phyloP scores from a whole-genome alignment of 2,113 vertebrate genomes.

The Eublepharis macularius region DNA sequence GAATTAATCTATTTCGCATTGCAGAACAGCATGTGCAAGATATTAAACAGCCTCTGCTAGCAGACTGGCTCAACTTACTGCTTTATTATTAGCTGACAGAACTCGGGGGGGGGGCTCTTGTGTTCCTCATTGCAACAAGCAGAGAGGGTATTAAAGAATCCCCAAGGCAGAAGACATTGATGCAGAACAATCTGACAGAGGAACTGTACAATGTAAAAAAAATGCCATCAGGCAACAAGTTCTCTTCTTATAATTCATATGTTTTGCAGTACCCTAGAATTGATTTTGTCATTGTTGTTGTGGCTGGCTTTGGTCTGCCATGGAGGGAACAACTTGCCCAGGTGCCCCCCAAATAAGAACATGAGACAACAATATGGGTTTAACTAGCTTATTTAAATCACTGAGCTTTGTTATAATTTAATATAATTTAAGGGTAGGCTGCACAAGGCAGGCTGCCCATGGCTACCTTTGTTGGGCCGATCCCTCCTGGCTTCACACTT shows the following conservation, averaged over 20 bases:
- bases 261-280: not conserved
- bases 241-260: not conserved
- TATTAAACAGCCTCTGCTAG: conserved; percentile 34
- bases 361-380: too few species aligned
- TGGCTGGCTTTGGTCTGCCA: not conserved
- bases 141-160: not conserved
- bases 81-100: conserved; percentile 49
- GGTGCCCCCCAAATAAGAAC: too few species aligned
- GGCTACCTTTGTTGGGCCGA: too few species aligned
- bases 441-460: too few species aligned
- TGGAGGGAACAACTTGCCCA: not conserved
- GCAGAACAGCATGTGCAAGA: conserved; percentile 32
- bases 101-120: conserved; percentile 23
- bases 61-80: conserved; percentile 30
- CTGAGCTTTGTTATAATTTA: too few species aligned
- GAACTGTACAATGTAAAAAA: not conserved
- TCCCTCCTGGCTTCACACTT: too few species aligned
- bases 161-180: not conserved
- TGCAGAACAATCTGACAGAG: conserved; percentile 17
- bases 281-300: not conserved
- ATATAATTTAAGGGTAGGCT: too few species aligned
- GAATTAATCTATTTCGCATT: conserved; percentile 29
- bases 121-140: not conserved
- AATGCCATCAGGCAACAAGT: not conserved
- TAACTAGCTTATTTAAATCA: too few species aligned